Evolutionary conservation across 2,113 vertebrate species (phyloP).

Genomic region (Panthera tigris): DNA sequence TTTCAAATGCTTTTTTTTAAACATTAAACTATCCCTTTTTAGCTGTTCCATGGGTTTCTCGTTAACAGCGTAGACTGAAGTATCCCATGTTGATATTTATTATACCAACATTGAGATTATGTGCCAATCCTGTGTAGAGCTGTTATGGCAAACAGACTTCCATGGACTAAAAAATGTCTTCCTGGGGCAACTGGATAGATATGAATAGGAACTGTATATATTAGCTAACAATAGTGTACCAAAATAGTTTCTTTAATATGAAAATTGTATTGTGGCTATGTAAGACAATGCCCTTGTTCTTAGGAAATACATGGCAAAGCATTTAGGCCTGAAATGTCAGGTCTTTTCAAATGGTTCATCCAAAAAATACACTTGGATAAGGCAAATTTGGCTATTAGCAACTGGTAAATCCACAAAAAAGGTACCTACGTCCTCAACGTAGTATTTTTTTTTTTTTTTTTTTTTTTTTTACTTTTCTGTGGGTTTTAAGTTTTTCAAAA

Average conservation of each 20-base stretch:
- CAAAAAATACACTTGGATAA: not conserved
- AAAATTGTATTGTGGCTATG: not conserved
- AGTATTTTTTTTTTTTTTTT: constrained; percentile 38
- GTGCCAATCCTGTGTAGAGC: not conserved
- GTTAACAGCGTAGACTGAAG: not conserved
- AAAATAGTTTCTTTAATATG: not conserved
- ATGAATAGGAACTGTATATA: not conserved
- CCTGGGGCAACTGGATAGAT: not conserved
- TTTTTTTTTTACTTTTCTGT: constrained; percentile 32
- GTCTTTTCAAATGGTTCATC: not conserved
- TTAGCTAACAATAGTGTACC: not conserved
- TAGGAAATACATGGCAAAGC: not conserved
- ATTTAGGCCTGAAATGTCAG: not conserved
- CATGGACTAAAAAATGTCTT: not conserved
- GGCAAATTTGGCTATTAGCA: not conserved
- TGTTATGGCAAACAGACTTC: not conserved
- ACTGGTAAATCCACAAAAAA: not conserved
- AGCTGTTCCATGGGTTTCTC: not conserved
- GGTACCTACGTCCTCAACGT: not conserved
- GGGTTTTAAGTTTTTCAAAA: constrained; percentile 47
- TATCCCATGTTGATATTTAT: not conserved
- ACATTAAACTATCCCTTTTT: constrained; percentile 26
- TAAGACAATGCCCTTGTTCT: not conserved
- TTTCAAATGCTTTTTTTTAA: not conserved
- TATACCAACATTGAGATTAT: not conserved